These are phyloP conservation scores for Drosophila sucinea DNA, from an alignment of 1,140 invertebrate genomes.

Conservation along the genomic window DNA sequence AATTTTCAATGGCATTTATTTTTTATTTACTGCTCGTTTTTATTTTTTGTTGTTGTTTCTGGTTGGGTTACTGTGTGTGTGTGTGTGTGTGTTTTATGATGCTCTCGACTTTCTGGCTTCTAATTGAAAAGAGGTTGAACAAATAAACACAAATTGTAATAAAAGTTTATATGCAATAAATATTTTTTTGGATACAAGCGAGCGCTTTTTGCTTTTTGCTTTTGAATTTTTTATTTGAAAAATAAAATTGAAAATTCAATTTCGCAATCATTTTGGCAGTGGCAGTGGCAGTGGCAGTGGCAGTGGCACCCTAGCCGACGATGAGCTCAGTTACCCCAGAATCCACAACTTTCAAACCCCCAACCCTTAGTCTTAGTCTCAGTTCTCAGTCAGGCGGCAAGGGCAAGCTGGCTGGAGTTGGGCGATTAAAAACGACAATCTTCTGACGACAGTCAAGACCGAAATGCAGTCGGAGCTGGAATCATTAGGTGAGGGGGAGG, in stretches of 20 bases:
- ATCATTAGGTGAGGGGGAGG: neutral
- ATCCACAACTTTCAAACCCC: constrained; percentile 16
- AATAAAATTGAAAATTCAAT: constrained; percentile 80
- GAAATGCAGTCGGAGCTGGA: neutral
- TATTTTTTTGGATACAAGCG: constrained; percentile 65
- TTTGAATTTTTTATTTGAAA: constrained; percentile 79
- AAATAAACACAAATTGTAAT: constrained; percentile 80
- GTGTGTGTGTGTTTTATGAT: constrained; percentile 54
- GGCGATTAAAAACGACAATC: constrained; percentile 75
- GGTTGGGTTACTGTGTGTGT: constrained; percentile 5
- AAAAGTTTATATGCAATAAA: constrained; percentile 80
- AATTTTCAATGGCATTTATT: constrained; percentile 16
- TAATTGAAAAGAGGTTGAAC: constrained; percentile 76
- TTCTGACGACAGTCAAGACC: constrained; percentile 51
- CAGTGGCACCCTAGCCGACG: constrained; percentile 47
- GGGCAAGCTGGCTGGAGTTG: constrained; percentile 23
- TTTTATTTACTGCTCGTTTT: constrained; percentile 7
- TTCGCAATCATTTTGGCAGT: constrained; percentile 74
- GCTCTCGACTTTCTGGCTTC: constrained; percentile 50
- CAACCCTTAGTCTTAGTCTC: too few species aligned
- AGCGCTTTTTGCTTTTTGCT: constrained; percentile 63
- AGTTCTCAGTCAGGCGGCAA: neutral
- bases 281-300: constrained; percentile 28
- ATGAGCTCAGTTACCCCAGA: constrained; percentile 27
- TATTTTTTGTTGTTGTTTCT: neutral